Evolutionary conservation across 1,140 invertebrate genomes (phyloP).

Genomic region (Papilio aristodemus): DNA sequence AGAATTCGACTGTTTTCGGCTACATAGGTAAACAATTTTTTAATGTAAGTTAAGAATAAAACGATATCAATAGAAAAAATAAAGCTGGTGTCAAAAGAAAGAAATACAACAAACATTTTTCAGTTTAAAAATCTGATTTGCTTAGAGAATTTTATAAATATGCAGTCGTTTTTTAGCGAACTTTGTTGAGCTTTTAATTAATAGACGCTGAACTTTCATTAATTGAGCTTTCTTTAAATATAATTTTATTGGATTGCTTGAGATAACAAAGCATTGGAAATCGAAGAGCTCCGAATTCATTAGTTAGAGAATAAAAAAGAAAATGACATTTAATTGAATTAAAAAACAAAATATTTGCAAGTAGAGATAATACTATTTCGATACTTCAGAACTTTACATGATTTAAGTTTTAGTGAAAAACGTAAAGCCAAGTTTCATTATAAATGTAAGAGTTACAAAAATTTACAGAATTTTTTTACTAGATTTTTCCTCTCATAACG

Average conservation of each 20-base stretch:
- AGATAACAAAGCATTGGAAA: not conserved
- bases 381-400: no score
- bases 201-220: constrained; percentile 1
- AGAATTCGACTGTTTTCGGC: no score
- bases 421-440: not conserved
- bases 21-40: no score
- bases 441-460: not conserved
- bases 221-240: constrained; percentile 15
- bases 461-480: not conserved
- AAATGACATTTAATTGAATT: not conserved
- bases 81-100: not conserved
- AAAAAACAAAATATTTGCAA: no score
- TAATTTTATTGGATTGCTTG: constrained; percentile 7
- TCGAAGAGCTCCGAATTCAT: not conserved
- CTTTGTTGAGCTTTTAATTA: not conserved
- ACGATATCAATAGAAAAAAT: no score
- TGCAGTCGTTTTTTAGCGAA: constrained; percentile 1
- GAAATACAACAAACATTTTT: not conserved
- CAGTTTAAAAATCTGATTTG: constrained; percentile 2
- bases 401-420: not conserved
- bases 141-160: constrained; percentile 13
- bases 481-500: not conserved
- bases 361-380: no score
- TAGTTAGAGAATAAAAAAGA: not conserved
- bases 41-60: no score